Conservation (phyloP, 2,888 invertebrate genomes). For the Luperina nickerlii region DNA sequence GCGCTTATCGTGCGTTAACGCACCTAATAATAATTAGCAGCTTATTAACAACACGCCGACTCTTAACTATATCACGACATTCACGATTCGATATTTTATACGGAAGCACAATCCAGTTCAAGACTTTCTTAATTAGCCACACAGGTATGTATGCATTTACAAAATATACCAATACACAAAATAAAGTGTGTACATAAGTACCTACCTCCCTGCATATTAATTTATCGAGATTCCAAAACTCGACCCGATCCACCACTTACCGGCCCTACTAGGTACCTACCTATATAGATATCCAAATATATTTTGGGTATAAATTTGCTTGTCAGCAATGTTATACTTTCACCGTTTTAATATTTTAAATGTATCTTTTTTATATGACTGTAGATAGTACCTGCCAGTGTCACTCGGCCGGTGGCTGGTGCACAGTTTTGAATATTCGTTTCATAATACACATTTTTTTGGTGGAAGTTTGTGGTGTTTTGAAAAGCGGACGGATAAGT, state of each 20-base stretch:
- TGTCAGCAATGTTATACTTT: conserved; percentile 81
- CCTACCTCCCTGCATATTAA: conserved; percentile 58
- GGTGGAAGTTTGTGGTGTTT: conserved; percentile 74
- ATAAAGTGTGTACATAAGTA: conserved; percentile 49
- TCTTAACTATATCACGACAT: conserved; percentile 47
- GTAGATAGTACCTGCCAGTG: conserved; percentile 63
- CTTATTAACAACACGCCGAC: conserved; percentile 43
- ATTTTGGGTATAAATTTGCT: conserved; percentile 73
- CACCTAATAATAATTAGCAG: conserved; percentile 62
- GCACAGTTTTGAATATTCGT: conserved; percentile 67
- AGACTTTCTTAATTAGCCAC: conserved; percentile 58
- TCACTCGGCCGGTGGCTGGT: conserved; percentile 57
- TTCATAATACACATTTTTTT: conserved; percentile 67
- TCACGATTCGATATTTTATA: conserved; percentile 54
- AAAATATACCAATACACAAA: conserved; percentile 57
- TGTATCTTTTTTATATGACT: conserved; percentile 64
- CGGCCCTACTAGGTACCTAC: conserved; percentile 47
- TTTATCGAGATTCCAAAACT: conserved; percentile 61
- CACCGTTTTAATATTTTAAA: conserved; percentile 74
- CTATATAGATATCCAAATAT: conserved; percentile 69
- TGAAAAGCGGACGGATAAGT: conserved; percentile 77
- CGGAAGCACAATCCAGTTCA: conserved; percentile 59
- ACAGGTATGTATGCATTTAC: conserved; percentile 55
- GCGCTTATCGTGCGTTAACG: conserved; percentile 48
- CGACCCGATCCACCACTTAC: conserved; percentile 47